Evolutionary conservation across 2,113 vertebrate species (phyloP), one percentile per base, ranked within the genome.

Genomic region (Colistium nudipinnis): DNA sequence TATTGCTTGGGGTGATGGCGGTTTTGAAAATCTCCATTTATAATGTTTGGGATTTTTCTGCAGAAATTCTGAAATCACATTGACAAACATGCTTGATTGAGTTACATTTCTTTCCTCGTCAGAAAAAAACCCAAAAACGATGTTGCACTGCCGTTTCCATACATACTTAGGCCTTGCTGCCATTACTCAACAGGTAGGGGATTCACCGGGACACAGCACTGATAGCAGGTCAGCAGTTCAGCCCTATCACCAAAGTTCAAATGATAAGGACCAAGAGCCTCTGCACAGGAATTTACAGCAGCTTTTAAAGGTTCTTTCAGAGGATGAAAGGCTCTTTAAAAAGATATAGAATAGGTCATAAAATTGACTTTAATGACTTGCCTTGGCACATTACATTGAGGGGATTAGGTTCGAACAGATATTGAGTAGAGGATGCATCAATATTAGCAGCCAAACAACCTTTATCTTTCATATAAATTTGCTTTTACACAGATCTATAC

Each of bases 351-450:
- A 83, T 57, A 47, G 84, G 65, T 62, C 51, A 73, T 90, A 87
- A 91, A 92, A 80, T 82, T 77, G 76, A 77, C 68, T 83, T 87
- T 86, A 88, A 85, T 80, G 69, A 73, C 76, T 68, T 28, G 16
- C 71, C 76, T 81, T 69, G 47, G 59, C 62, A 72, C 65, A 66
- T 68, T 69, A 61, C 71, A 49, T 74, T 49, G 71, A 54, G 35
- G 54, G 25, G 62, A 61, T 60, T 4, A 27, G 17, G 53, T n/a
- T 48, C 17, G 52, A 28, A 16, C 16, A 60, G 62, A 41, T 62
- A 75, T 68, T 25, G 57, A 62, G 52, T 14, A 20, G 59, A 56
- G 33, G 74, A 9, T 36, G 71, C 59, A 62, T 76, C 47, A n/a
- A n/a, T 17, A 76, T 82, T 79, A 86, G 77, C 72, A 82, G 82